Conservation (phyloP, 1,140 invertebrate genomes). For the Diplogasteroides magnus region DNA sequence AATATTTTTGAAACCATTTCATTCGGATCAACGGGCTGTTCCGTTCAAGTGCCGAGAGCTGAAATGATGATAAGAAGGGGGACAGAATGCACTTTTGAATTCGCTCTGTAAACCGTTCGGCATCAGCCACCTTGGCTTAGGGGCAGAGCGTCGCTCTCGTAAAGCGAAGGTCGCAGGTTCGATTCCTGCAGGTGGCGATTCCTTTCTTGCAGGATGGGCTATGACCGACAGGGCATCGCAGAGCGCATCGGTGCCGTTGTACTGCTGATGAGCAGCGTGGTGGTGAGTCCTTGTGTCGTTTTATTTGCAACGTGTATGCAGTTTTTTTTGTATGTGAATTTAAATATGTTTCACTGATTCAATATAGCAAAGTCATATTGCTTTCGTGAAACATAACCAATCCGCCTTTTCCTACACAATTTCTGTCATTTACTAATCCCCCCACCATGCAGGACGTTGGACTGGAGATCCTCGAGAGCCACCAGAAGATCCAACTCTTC, state of each 20-base stretch:
- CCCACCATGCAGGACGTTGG: constrained; percentile 9
- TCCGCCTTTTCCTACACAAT: background rate
- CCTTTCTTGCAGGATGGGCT: constrained; percentile 4
- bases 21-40: too few relatives aligned
- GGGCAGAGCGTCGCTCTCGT: constrained; percentile 1
- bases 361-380: background rate
- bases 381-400: too few relatives aligned
- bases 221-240: constrained; percentile 17
- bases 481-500: constrained; percentile 39
- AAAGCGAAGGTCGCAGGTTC: constrained; percentile 1
- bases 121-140: constrained; percentile 1
- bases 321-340: too few relatives aligned
- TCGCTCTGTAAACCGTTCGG: too few relatives aligned
- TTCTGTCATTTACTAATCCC: background rate
- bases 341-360: too few relatives aligned
- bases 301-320: too few relatives aligned
- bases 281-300: too few relatives aligned
- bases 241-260: constrained; percentile 34
- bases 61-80: too few relatives aligned
- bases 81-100: too few relatives aligned
- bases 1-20: too few relatives aligned
- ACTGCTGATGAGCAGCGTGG: constrained; percentile 29
- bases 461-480: constrained; percentile 23
- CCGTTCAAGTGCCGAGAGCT: too few relatives aligned
- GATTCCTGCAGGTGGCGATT: background rate